phyloP scores from a whole-genome alignment of 2,888 invertebrate species.

The Girardia tigrina region DNA sequence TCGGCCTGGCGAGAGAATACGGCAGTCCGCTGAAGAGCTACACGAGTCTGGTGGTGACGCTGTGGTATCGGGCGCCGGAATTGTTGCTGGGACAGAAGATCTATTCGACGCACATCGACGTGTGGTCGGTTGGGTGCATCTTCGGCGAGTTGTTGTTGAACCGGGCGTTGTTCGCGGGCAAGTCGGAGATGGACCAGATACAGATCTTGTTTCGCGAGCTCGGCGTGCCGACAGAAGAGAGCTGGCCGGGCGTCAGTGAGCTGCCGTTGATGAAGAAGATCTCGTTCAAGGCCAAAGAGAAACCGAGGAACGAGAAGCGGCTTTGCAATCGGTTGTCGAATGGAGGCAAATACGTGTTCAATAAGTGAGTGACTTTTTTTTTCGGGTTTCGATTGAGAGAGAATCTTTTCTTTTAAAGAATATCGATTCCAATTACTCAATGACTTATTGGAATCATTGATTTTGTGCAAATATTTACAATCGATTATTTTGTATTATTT shows the following conservation, averaged over 20 bases:
- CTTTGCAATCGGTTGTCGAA: slow-evolving; percentile 51
- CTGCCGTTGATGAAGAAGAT: slow-evolving; percentile 80
- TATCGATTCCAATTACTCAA: too few relatives aligned
- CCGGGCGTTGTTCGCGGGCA: slow-evolving; percentile 89
- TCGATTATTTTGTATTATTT: too few relatives aligned
- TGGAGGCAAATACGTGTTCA: slow-evolving; percentile 51
- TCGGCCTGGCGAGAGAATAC: slow-evolving; percentile 90
- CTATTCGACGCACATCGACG: slow-evolving; percentile 87
- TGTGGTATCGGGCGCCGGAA: slow-evolving; percentile 96
- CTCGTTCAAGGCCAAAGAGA: slow-evolving; percentile 67
- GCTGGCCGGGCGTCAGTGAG: slow-evolving; percentile 85
- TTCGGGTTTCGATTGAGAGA: too few relatives aligned
- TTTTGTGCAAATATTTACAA: too few relatives aligned
- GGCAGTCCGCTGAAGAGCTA: slow-evolving; percentile 89
- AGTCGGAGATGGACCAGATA: slow-evolving; percentile 84
- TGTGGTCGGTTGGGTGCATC: slow-evolving; percentile 94
- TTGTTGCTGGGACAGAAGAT: slow-evolving; percentile 66
- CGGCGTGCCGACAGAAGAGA: slow-evolving; percentile 82
- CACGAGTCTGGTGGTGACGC: slow-evolving; percentile 87
- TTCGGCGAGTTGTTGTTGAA: slow-evolving; percentile 86
- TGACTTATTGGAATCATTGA: too few relatives aligned
- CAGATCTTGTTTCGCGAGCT: slow-evolving; percentile 76
- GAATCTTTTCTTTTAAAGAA: too few relatives aligned
- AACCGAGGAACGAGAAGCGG: background rate
- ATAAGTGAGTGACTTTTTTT: too few relatives aligned